Evolutionary conservation across 2,888 invertebrate genomes (phyloP), one percentile per base, ranked within the genome.

Genomic region (Drosophila prolongata): DNA sequence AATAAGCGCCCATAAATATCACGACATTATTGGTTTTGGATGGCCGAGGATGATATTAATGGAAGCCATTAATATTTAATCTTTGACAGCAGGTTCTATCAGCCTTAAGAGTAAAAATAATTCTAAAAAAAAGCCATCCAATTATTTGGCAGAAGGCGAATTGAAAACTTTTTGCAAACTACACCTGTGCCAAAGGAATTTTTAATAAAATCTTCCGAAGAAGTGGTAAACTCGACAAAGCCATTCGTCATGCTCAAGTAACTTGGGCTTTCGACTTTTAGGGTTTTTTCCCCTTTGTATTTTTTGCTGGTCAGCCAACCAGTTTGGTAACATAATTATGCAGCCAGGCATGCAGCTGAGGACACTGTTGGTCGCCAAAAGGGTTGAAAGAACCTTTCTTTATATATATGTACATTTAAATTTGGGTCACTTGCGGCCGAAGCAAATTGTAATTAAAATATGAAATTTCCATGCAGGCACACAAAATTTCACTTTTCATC

Each of bases 171-270:
- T 56, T 37, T 8, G 9, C 10, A 16, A 19, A 37, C 43, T 53
- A 64, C 81, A 82, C 69, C 81, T 83, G 81, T 74, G 46, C 49
- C 52, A 42, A 34, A 30, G 16, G 16, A 49, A 61, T 59, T 58
- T 77, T 69, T 65, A 75, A 76, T 68, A 35, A 76, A 84, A 73
- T 80, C 69, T 40, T 24, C 19, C 49, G 37, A 37, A 57, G 35
- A 55, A 73, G 69, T 64, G 68, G 47, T 60, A 52, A 76, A 76
- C 62, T 62, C 64, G 46, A 58, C 64, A 75, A 75, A 68, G 72
- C 74, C 87, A 81, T 83, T 87, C 87, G 85, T 83, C 83, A 87
- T 84, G 85, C 74, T 74, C 67, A 73, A 70, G 55, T 44, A 72
- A 74, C 60, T 66, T 62, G 49, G 77, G 80, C 56, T 66, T 74